Evolutionary conservation across 1,140 invertebrate genomes (phyloP).

Genomic region (Drosophila parabipectinata): DNA sequence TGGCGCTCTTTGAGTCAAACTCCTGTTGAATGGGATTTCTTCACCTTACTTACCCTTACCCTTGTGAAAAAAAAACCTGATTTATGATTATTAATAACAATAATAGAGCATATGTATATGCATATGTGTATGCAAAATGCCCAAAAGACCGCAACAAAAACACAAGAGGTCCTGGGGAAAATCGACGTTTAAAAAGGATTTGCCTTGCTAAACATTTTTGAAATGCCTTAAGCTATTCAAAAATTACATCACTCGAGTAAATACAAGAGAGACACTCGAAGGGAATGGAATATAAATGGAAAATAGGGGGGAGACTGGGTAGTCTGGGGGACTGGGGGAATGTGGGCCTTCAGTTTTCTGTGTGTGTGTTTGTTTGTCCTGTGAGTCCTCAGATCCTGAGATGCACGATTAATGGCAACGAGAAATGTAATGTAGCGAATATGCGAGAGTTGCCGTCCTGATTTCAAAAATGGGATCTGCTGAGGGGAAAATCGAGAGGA

Average conservation of each 20-base stretch:
- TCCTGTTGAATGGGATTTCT: not conserved
- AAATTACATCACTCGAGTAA: conserved; percentile 81
- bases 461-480: conserved; percentile 63
- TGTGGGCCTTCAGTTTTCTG: conserved; percentile 12
- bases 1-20: not conserved
- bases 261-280: conserved; percentile 57
- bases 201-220: conserved; percentile 75
- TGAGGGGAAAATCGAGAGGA: conserved; percentile 48
- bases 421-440: conserved; percentile 78
- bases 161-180: conserved; percentile 24
- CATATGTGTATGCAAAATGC: conserved; percentile 65
- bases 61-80: conserved; percentile 18
- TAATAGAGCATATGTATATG: conserved; percentile 55
- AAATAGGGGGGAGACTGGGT: not conserved
- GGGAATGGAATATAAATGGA: conserved; percentile 3
- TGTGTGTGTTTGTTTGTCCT: not conserved
- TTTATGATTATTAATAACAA: conserved; percentile 80
- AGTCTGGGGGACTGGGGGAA: not conserved
- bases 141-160: conserved; percentile 28
- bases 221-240: conserved; percentile 80
- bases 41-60: conserved; percentile 2
- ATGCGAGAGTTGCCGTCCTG: conserved; percentile 74
- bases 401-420: conserved; percentile 77
- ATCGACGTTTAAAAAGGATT: conserved; percentile 80
- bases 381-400: conserved; percentile 35